Conservation (phyloP, 92 coral and sea anemone genomes). For the Epizoanthus ramosus region DNA sequence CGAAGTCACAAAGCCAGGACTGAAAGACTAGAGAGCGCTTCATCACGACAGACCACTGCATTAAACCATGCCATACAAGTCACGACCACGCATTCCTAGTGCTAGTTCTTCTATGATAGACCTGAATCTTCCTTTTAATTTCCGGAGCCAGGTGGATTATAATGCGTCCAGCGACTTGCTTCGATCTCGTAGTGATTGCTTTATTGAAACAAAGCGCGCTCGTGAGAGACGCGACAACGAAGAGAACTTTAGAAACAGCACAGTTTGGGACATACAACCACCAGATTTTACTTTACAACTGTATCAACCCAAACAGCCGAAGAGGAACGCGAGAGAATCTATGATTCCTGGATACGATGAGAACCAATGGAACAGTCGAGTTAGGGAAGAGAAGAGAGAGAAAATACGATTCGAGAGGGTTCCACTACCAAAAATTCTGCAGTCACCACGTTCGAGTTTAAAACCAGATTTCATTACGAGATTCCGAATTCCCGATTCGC, state of each 20-base stretch:
- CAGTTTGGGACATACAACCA: constrained; percentile 78
- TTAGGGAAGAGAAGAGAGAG: constrained; percentile 58
- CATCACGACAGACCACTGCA: no score
- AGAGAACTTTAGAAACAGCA: constrained; percentile 44
- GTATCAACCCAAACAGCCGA: constrained; percentile 74
- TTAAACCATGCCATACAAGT: constrained; percentile 50
- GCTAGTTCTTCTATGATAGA: constrained; percentile 46
- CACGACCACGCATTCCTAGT: constrained; percentile 58
- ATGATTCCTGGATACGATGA: constrained; percentile 74
- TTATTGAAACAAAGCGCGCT: constrained; percentile 71
- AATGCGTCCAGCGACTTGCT: constrained; percentile 78
- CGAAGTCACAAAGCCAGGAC: no score
- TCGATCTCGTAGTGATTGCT: constrained; percentile 94
- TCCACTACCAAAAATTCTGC: constrained; percentile 85
- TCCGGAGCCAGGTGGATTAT: constrained; percentile 68
- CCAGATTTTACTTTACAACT: constrained; percentile 87
- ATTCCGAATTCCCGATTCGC: constrained; percentile 78
- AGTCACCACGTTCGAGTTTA: constrained; percentile 49
- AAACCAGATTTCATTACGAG: constrained; percentile 64
- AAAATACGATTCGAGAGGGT: constrained; percentile 67
- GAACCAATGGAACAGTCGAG: constrained; percentile 69
- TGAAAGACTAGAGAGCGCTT: background rate
- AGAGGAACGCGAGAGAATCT: constrained; percentile 73
- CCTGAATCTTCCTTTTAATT: constrained; percentile 59
- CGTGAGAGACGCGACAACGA: constrained; percentile 45